Evolutionary conservation across 2,797 vertebrate species (phyloP), one percentile per base, ranked within the genome.

Genomic region (Adelosebastes latens): DNA sequence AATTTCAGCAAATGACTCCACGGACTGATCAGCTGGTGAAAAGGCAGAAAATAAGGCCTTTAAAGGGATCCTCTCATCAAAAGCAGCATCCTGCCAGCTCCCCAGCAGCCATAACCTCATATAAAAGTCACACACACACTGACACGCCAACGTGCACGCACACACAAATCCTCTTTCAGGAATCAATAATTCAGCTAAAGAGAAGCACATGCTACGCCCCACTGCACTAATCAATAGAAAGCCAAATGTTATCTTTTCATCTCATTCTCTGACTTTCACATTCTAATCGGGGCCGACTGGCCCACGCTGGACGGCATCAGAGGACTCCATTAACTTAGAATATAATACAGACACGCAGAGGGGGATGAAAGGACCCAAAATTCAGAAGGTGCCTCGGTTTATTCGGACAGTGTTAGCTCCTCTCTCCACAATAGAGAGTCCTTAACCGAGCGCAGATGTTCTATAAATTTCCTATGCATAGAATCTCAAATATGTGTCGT

Each of bases 181-280:
- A 93, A 95, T 95, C 93, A 93, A 94, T 95, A 94, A 93, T 92
- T 93, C 89, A 92, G 91, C 91, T 95, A 94, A 95, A 93, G 93
- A 94, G 93, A 92, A 93, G 92, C 93, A 94, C 91, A 94, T 93
- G 94, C 91, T 93, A 90, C 83, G 88, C 93, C 91, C 92, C 89
- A 61, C 92, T 92, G 93, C 93, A 91, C 91, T 90, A 91, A 94
- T 95, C 94, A 93, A 95, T 95, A 93, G 82, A 84, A 90, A 91
- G 91, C 93, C 93, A 94, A 94, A 93, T 93, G 94, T 94, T 95
- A 94, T 94, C 93, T 94, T 95, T 95, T 94, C 91, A 93, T 94
- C 91, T 93, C 89, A 87, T 94, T 92, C 84, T 88, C 78, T 82
- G 87, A 94, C 93, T 93, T 90, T 92, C 86, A 90, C 92, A 91